These are phyloP conservation scores for Zelostemma sp. DNA, from an alignment of 1,140 invertebrate species.

Conservation along the genomic window DNA sequence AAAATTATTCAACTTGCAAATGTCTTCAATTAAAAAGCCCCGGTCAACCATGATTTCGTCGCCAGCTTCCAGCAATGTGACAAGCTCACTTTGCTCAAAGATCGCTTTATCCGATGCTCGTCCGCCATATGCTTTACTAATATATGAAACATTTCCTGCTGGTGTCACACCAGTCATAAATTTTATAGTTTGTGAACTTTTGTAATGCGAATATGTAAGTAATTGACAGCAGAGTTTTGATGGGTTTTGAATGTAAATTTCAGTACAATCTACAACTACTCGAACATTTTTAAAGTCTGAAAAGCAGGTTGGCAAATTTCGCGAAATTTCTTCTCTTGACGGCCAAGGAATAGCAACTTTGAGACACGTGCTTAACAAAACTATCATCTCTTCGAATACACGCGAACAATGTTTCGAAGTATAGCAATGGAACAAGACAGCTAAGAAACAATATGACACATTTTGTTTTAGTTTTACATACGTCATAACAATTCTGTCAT, in stretches of 20 bases:
- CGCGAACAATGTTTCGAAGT: neutral
- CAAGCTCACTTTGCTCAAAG: neutral
- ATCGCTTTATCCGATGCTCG: neutral
- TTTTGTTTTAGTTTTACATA: too few relatives aligned
- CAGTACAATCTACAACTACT: neutral
- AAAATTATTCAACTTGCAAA: slow-evolving; percentile 27
- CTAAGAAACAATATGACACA: too few relatives aligned
- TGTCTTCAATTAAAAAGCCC: slow-evolving; percentile 49
- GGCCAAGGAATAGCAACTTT: neutral
- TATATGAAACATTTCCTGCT: neutral
- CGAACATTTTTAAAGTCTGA: neutral
- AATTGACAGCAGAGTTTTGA: neutral
- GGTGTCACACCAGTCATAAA: neutral
- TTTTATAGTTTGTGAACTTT: neutral
- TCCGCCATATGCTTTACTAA: neutral
- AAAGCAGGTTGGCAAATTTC: neutral
- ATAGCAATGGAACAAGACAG: too few relatives aligned
- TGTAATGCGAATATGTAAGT: neutral
- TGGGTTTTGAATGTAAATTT: neutral
- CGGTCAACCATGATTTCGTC: slow-evolving; percentile 36
- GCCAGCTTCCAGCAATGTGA: neutral
- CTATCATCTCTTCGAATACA: neutral
- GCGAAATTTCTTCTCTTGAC: neutral
- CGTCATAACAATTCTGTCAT: too few relatives aligned
- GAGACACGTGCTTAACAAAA: neutral